Conservation (phyloP, 1,140 invertebrate genomes). For the Nebria ingens region DNA sequence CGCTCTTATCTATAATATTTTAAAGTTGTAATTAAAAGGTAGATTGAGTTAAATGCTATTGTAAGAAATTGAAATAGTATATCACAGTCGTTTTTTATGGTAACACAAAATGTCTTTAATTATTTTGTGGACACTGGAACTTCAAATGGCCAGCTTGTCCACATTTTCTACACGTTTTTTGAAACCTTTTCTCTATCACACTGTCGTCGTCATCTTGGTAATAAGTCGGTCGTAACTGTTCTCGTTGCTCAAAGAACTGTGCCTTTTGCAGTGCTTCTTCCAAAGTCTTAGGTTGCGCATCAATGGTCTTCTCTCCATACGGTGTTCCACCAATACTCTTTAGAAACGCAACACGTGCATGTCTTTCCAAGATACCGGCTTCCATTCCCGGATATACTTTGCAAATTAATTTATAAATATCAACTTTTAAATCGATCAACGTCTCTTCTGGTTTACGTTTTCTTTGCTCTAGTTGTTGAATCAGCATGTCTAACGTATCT, state of each 20-base stretch:
- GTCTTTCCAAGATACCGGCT: not conserved
- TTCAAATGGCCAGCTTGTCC: not conserved
- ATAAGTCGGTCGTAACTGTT: not conserved
- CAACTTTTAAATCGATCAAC: not conserved
- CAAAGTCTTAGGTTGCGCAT: conserved; percentile 4
- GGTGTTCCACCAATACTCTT: not conserved
- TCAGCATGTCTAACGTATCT: not conserved
- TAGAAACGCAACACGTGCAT: not conserved
- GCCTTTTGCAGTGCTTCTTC: not conserved
- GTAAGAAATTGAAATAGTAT: too few species aligned
- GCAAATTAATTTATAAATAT: not conserved
- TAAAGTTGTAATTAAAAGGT: too few species aligned
- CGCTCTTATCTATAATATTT: too few species aligned
- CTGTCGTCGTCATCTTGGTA: not conserved
- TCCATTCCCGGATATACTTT: conserved; percentile 2
- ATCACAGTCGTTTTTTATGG: too few species aligned
- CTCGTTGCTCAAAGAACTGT: not conserved
- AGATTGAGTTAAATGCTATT: too few species aligned
- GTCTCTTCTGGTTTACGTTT: not conserved
- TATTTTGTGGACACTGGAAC: not conserved
- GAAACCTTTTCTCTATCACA: not conserved
- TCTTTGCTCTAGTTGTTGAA: not conserved
- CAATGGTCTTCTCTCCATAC: conserved; percentile 1
- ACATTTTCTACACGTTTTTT: not conserved
- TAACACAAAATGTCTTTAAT: too few species aligned